Base-by-base conservation (phyloP, 2,113 vertebrate genomes). In the Eclectus roratus region DNA sequence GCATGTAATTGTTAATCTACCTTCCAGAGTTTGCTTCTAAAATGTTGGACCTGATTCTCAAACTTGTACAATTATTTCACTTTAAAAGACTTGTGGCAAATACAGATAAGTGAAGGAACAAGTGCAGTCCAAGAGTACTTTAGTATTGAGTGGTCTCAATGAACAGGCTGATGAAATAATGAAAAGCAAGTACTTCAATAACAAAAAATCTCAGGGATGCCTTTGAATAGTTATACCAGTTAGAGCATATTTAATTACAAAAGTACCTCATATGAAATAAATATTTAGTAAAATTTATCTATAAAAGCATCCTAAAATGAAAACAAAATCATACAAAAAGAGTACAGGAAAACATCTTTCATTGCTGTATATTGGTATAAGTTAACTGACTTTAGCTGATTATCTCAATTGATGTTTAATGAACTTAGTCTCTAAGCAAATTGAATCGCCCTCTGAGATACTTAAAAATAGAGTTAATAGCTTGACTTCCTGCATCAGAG, bases 1-100 rank as follows among this genome's bases (percentile, higher is more conserved):
- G 96, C 88, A 91, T 91, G 89, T 91, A 85, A 50, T 92, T 91
- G 84, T 96, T 64, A 85, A 94, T 77, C 64, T 55, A 29, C 50
- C 53, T 90, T 77, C 80, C 33, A 80, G 79, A 92, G 18, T 85
- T 96, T 95, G 64, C 79, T 93, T 94, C 63, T 80, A 88, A 94
- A 91, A 70, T 78, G 85, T 69, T 89, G 71, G 56, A 72, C 37
- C 43, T 89, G 20, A 2, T 80, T 94, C 46, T 83, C 46, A 70
- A 83, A 85, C 64, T 43, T 23, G 1, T 78, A 60, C 79, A 63
- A 17, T 55, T 68, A 44, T 29, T 88, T 91, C 4, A 3, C 39
- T 88, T 83, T 74, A 55, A 78, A 85, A 92, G 60, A 52, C 17
- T 78, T 86, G 33, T 78, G 77, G 60, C 28, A 81, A 76, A 86